A percentile compares a stretch with the other conserved stretches of the same genome.
Conservation (phyloP, 2,888 invertebrate species). For the Synergus gifuensis region DNA sequence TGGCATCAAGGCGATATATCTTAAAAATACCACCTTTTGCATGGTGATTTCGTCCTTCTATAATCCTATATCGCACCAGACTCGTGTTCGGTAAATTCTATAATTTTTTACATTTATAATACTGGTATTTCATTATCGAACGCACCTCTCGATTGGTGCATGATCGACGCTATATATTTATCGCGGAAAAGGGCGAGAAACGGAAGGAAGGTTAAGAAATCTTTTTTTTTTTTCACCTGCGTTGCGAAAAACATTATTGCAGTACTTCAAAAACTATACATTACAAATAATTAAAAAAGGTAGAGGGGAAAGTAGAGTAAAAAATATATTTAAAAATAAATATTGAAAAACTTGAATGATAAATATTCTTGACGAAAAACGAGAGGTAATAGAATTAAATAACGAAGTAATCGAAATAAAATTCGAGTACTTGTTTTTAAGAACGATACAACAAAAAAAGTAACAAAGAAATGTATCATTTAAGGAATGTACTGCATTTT, state of each 20-base stretch:
- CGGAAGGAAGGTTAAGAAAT: conserved; percentile 13
- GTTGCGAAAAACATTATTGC: background rate
- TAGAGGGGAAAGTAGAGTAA: background rate
- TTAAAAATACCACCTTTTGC: conserved; percentile 41
- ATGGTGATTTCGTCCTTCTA: conserved; percentile 55
- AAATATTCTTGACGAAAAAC: no score
- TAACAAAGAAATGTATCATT: conserved; percentile 1
- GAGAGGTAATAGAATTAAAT: no score
- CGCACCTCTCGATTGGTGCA: conserved; percentile 59
- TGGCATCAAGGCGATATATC: conserved; percentile 42
- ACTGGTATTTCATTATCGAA: conserved; percentile 75
- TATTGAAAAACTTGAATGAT: background rate
- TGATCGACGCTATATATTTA: conserved; percentile 51
- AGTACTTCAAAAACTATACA: background rate
- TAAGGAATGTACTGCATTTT: background rate
- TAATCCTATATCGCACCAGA: conserved; percentile 39
- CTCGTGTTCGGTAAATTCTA: conserved; percentile 60
- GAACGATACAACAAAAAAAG: background rate
- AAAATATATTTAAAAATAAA: background rate
- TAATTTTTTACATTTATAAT: conserved; percentile 77
- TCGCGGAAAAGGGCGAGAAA: conserved; percentile 2
- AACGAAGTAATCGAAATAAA: no score
- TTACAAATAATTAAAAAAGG: background rate
- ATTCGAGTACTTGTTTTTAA: background rate
- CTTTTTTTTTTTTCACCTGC: background rate